Evolutionary conservation across 2,888 invertebrate genomes (phyloP), one percentile per base, ranked within the genome.

Genomic region (Machimus atricapillus): DNA sequence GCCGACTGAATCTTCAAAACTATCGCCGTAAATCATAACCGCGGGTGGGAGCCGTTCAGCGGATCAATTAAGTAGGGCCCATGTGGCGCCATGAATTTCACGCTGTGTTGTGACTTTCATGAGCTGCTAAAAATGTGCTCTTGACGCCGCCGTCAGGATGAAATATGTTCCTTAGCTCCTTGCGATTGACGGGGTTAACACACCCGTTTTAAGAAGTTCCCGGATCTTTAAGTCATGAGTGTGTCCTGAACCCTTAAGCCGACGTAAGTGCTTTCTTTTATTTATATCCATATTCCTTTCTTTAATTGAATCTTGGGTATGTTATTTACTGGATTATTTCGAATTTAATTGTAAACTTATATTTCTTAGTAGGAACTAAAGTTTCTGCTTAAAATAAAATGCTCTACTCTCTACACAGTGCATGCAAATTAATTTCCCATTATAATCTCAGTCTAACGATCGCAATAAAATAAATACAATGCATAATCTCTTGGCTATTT

Each of bases 81-180:
- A 79, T 52, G 27, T 79, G 79, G 79, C 79, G 79, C 79, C 79
- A 79, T 52, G 52, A 52, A 66, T 66, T 66, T 66, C 12, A 66
- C 4, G 66, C 1, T 7, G 8, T 19, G 9, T 23, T 66, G 27
- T 66, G 66, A 23, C 27, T 19, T 58, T 58, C 58, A 58, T 58
- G 58, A 58, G 27, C 66, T 66, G 66, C 66, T 66, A 66, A 66
- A 66, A 66, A 66, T 66, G 23, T 23, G 23, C 66, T 66, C 23
- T 66, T 66, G 66, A 66, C 27, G 66, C 23, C 66, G 27, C 27
- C 66, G 12, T 23, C 27, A 66, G 12, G 23, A 66, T 66, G 66
- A 66, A 66, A 66, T 66, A 66, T 66, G 56, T 27, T 66, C 66
- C 27, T 7, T 52, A 14, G 9, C 12, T 66, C 27, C 66, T 27